Evolutionary conservation across 2,797 vertebrate genomes (phyloP).

Genomic region (Ptychadena robeensis): DNA sequence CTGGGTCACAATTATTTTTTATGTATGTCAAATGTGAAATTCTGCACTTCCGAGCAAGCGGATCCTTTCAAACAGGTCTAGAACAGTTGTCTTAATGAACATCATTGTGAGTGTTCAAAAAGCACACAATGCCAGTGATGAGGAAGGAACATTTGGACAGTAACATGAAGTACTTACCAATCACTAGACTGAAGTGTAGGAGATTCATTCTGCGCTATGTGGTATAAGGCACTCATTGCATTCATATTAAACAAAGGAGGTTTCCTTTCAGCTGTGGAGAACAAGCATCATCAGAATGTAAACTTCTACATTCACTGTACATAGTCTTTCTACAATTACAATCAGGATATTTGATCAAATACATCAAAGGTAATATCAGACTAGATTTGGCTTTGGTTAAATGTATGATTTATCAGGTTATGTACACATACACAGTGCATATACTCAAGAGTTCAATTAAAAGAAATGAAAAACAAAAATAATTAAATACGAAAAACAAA

Average conservation of each 20-base stretch:
- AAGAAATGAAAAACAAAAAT: neutral
- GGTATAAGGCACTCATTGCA: slow-evolving; percentile 99
- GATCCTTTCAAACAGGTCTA: neutral
- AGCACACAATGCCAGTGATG: slow-evolving; percentile 7
- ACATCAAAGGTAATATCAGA: neutral
- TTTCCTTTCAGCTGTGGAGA: slow-evolving; percentile 92
- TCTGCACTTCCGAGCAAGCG: neutral
- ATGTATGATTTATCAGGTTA: neutral
- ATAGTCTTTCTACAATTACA: neutral
- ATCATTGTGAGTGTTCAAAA: neutral
- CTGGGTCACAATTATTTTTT: neutral
- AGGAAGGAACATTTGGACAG: neutral
- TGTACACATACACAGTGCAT: neutral
- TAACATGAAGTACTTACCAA: slow-evolving; percentile 84
- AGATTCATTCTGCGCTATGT: slow-evolving; percentile 99
- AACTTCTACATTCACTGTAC: neutral
- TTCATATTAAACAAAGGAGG: slow-evolving; percentile 99
- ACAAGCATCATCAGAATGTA: slow-evolving; percentile 21
- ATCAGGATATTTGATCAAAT: neutral
- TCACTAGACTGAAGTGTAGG: slow-evolving; percentile 94
- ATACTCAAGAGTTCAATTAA: neutral
- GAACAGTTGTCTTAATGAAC: neutral
- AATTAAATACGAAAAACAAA: neutral
- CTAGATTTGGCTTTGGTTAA: neutral
- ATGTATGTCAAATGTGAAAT: neutral